These are phyloP conservation scores for Coilia nasus DNA, from an alignment of 2,797 vertebrate genomes.

Conservation along the genomic window DNA sequence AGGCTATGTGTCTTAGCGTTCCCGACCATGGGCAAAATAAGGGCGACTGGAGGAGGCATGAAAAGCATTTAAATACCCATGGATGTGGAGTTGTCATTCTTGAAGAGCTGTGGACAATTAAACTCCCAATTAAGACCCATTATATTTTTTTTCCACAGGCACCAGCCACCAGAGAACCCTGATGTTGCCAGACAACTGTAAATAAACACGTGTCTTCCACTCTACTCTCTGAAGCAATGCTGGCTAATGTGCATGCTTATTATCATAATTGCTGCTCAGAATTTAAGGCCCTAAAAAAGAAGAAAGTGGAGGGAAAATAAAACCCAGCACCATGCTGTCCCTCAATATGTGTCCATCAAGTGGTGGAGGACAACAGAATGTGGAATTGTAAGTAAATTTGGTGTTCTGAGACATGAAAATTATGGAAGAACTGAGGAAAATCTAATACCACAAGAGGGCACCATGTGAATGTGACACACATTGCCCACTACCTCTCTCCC, in stretches of 20 bases:
- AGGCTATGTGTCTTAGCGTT: background rate
- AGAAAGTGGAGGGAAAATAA: constrained; percentile 69
- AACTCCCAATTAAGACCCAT: constrained; percentile 79
- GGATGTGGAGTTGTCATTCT: constrained; percentile 73
- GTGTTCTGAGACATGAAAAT: background rate
- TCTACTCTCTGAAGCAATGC: constrained; percentile 74
- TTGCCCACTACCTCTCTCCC: background rate
- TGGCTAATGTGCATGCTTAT: constrained; percentile 72
- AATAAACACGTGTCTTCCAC: constrained; percentile 73
- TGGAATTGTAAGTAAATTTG: background rate
- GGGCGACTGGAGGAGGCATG: background rate
- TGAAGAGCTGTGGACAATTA: constrained; percentile 77
- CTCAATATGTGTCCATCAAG: background rate
- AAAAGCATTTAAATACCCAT: constrained; percentile 75
- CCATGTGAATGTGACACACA: constrained; percentile 35
- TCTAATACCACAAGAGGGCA: constrained; percentile 41
- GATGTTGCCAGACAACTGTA: constrained; percentile 64
- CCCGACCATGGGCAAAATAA: background rate
- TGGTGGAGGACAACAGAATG: background rate
- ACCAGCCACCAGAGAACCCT: constrained; percentile 67
- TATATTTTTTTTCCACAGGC: constrained; percentile 73
- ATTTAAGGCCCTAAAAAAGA: constrained; percentile 45
- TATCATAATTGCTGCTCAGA: constrained; percentile 77
- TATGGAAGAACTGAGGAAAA: background rate
- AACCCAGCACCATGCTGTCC: constrained; percentile 30